These are phyloP conservation scores for Hemistola chrysoprasaria DNA, from an alignment of 2,888 invertebrate genomes.

Conservation along the genomic window DNA sequence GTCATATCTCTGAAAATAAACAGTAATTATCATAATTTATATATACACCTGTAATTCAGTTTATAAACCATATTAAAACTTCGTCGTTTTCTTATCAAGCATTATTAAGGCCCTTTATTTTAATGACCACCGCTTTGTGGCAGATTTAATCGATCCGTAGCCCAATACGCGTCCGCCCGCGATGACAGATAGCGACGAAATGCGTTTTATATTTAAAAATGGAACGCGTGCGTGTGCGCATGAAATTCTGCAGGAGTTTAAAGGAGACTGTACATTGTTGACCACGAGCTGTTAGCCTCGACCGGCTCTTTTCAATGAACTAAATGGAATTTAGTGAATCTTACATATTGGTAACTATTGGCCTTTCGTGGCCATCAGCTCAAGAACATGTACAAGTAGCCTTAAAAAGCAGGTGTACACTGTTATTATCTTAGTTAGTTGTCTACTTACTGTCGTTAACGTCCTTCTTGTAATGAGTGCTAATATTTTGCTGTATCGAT, in stretches of 20 bases:
- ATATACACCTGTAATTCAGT: constrained; percentile 42
- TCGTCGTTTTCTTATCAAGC: constrained; percentile 38
- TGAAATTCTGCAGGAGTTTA: constrained; percentile 46
- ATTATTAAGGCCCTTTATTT: constrained; percentile 66
- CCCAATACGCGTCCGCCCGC: constrained; percentile 55
- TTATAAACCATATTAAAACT: constrained; percentile 4
- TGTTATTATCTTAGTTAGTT: constrained; percentile 52
- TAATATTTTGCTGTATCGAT: constrained; percentile 44
- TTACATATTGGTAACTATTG: too few relatives aligned
- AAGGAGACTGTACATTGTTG: too few relatives aligned
- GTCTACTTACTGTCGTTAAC: constrained; percentile 65
- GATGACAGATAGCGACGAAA: constrained; percentile 76
- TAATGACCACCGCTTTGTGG: constrained; percentile 63
- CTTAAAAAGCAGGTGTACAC: constrained; percentile 78
- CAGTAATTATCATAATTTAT: constrained; percentile 21
- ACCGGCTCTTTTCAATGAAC: too few relatives aligned
- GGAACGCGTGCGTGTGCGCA: constrained; percentile 50
- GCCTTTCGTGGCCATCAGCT: too few relatives aligned
- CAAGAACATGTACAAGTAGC: too few relatives aligned
- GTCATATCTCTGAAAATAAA: too few relatives aligned
- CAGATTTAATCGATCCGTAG: constrained; percentile 65
- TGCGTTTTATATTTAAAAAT: constrained; percentile 59
- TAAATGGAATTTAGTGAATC: too few relatives aligned
- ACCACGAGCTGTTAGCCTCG: too few relatives aligned
- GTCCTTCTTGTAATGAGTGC: constrained; percentile 56